Evolutionary conservation across 2,888 invertebrate species (phyloP), one percentile per base, ranked within the genome.

Genomic region (Drosophila gaucha): DNA sequence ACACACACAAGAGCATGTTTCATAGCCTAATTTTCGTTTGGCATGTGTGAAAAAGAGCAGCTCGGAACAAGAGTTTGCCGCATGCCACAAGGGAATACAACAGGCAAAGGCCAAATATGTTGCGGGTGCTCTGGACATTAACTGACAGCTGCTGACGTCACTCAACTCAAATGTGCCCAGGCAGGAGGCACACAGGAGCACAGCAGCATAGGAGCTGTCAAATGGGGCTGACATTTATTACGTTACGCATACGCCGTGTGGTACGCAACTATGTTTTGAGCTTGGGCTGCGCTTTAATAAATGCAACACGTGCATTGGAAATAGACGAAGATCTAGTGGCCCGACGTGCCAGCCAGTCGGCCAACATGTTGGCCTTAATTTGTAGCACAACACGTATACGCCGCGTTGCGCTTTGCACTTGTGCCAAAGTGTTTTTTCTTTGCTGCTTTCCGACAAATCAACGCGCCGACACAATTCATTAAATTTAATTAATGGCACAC

Each of bases 391-490:
- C 70, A 73, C 79, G 82, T 82, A 80, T 85, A 85, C 75, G 85
- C 51, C 56, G 47, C 67, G 60, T 69, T 67, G 68, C 47, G 43
- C 52, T 33, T 36, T 64, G 66, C 51, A 72, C 44, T 67, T 76
- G 52, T 75, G 60, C 64, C 54, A 52, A 69, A 38, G 10, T 20
- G 12, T 2, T 36, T 18, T n/a, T 1, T 38, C 50, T 20, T 10
- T 47, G 66, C 58, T 59, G 64, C 71, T 43, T n/a, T n/a, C n/a
- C 31, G 50, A 67, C 30, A 83, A 83, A 83, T 86, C 82, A 82
- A 72, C 82, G 56, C 80, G 57, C 38, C 64, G 84, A 57, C 71
- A 82, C 69, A 80, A 78, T 84, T 86, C 80, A 86, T 82, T 84
- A 84, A 84, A 68, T 86, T 72, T 82, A 80, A 82, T 82, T 82